These are phyloP conservation scores for Paralvinella palmiformis DNA, from an alignment of 1,140 invertebrate genomes.

Conservation along the genomic window DNA sequence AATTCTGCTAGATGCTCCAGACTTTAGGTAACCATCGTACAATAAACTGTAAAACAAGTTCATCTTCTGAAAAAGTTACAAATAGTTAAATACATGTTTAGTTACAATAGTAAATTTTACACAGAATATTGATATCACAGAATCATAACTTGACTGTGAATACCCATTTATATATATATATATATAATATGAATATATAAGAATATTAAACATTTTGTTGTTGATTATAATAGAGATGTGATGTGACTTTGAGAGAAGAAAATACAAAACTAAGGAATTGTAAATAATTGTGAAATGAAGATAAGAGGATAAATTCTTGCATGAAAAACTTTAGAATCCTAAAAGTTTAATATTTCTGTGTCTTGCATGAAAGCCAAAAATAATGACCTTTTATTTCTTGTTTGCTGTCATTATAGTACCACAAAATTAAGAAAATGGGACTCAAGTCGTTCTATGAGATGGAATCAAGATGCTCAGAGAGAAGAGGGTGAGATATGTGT, in stretches of 20 bases:
- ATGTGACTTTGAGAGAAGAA: too few relatives aligned
- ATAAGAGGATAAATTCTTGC: neutral
- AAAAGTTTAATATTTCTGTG: neutral
- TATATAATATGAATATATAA: neutral
- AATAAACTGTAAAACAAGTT: neutral
- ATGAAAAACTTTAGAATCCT: neutral
- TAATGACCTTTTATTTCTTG: conserved; percentile 3
- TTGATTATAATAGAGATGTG: neutral
- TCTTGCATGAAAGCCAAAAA: neutral
- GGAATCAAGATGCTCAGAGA: conserved; percentile 50
- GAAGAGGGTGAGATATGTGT: conserved; percentile 39
- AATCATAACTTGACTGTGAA: too few relatives aligned
- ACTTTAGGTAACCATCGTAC: conserved; percentile 37
- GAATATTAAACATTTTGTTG: neutral
- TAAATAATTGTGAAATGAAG: too few relatives aligned
- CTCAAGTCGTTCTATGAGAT: conserved; percentile 41
- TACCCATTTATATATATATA: neutral
- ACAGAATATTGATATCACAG: too few relatives aligned
- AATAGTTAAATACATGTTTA: too few relatives aligned
- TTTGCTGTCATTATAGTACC: neutral
- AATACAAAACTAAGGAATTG: too few relatives aligned
- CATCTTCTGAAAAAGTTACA: too few relatives aligned
- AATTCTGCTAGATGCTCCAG: conserved; percentile 44
- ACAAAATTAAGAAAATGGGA: conserved; percentile 48
- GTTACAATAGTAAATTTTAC: too few relatives aligned